Base-by-base conservation (phyloP, 2,888 invertebrate species). In the Lochmaea crataegi region DNA sequence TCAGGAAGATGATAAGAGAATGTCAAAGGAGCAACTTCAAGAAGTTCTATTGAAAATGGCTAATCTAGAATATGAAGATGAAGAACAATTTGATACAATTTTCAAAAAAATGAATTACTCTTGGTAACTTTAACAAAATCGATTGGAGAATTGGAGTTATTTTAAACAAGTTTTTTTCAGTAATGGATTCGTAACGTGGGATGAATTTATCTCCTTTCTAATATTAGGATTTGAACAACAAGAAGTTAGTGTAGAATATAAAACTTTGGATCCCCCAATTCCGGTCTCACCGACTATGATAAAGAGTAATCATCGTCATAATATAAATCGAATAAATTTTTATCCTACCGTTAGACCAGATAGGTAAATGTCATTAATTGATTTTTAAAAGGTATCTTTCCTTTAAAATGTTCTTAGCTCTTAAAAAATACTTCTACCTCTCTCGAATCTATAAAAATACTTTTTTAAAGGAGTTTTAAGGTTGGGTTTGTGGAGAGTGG, bases 141-240 rank as follows among this genome's bases (percentile, higher is more conserved):
- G 32, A 57, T 18, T 57, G 22, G 51, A 18, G 42, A 11, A 65
- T 56, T 63, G 16, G n/a, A n/a, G n/a, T 65, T 12, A 26, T 16
- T 9, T 32, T 60, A 32, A 11, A 38, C 14, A 41, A 14, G 6
- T 11, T 22, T 14, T 61, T 78, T 79, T 65, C 68, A 87, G 89
- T 79, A 87, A 90, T 78, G 90, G 88, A 6, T 84, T 83, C 32
- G 87, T 90, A 1, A 89, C 88, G 76, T 95, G 95, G 94, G 91
- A 94, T 82, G 94, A 95, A 85, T 90, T 94, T 80, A 90, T 95
- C 41, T 93, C 94, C 0, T 92, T 93, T 86, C 87, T 94, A 77
- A 89, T 94, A 74, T 87, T 94, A 74, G 93, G 93, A 61, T 94
- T 92, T 87, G 91, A 92, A 84, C 89, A 90, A 65, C 90, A 90